A percentile compares a stretch with the other conserved stretches of the same genome.
These are phyloP conservation scores for Anseranas semipalmata DNA, from an alignment of 2,113 vertebrate species.

Conservation along the genomic window DNA sequence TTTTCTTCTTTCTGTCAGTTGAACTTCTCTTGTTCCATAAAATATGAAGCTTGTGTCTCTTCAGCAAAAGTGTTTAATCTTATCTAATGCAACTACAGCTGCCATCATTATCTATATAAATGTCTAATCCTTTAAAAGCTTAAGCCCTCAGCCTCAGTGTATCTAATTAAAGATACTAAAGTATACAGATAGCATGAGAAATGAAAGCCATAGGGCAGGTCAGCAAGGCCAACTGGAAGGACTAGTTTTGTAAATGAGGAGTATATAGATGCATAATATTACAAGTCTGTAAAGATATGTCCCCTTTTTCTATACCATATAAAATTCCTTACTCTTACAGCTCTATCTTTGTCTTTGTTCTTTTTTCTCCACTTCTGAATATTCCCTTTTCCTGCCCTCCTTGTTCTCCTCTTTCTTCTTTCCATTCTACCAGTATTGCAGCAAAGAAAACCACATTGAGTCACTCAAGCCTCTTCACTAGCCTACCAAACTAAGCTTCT, in stretches of 20 bases:
- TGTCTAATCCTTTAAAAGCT: conserved; percentile 46
- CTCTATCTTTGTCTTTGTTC: neutral
- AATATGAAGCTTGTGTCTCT: neutral
- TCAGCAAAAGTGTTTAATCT: conserved; percentile 16
- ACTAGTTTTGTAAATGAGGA: neutral
- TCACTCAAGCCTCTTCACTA: fast-evolving
- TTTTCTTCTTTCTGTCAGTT: conserved; percentile 8
- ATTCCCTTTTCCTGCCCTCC: neutral
- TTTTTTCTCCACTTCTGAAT: neutral
- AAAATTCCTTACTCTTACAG: neutral
- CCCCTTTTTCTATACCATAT: neutral
- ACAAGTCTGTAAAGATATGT: neutral
- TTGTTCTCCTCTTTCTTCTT: neutral
- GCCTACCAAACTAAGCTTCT: neutral
- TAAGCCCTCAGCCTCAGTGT: neutral
- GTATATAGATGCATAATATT: neutral
- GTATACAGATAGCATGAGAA: neutral
- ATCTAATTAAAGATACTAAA: conserved; percentile 49
- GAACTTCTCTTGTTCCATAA: neutral
- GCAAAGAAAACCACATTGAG: neutral
- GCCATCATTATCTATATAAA: neutral
- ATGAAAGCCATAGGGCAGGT: conserved; percentile 16
- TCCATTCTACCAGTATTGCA: neutral
- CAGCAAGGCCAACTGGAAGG: neutral
- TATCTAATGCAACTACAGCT: neutral